Base-by-base conservation (phyloP, 2,797 vertebrate genomes). In the Scyliorhinus canicula region DNA sequence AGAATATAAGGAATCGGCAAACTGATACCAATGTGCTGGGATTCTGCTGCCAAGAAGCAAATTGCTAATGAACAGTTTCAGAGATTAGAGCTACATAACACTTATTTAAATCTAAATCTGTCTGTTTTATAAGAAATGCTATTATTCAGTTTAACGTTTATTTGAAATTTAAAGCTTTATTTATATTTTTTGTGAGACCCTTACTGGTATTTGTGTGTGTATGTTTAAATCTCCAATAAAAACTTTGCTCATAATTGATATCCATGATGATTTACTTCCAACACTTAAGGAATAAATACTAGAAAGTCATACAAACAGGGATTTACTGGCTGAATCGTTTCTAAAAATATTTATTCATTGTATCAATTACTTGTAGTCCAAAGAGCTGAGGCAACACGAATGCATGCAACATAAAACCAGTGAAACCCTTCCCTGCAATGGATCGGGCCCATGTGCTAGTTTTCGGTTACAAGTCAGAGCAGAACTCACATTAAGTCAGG, bases 271-370 rank as follows among this genome's bases (percentile, higher is more conserved):
- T 74, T 94, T 69, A 74, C 9, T 94, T 24, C 44, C 67, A 91
- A 94, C 67, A 94, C 31, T 52, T 71, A 52, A 69, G 31, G 93
- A 35, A 94, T 74, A 94, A 74, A 69, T 31, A 28, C 67, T 52
- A n/a, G 24, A 65, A 50, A 74, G 86, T 90, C 86, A 90, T 26
- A 90, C 35, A 90, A 90, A 60, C 35, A 90, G 31, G 55, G 40
- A 94, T 69, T 94, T 94, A 50, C 93, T 94, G 67, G 65, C 65
- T 94, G 93, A 94, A 94, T 74, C 71, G 67, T 74, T 94, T 94
- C 44, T 28, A 94, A 94, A 94, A 94, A 94, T 94, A 94, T 94
- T 94, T 94, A 55, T 55, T 74, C 69, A 74, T 35, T 71, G 93
- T 94, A 69, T 94, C 93, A 47, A 94, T 94, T 94, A 94, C 93